A percentile compares a stretch with the other conserved stretches of the same genome.
These are phyloP conservation scores for Thinocorus orbignyianus DNA, from an alignment of 2,113 vertebrate genomes.

Conservation along the genomic window DNA sequence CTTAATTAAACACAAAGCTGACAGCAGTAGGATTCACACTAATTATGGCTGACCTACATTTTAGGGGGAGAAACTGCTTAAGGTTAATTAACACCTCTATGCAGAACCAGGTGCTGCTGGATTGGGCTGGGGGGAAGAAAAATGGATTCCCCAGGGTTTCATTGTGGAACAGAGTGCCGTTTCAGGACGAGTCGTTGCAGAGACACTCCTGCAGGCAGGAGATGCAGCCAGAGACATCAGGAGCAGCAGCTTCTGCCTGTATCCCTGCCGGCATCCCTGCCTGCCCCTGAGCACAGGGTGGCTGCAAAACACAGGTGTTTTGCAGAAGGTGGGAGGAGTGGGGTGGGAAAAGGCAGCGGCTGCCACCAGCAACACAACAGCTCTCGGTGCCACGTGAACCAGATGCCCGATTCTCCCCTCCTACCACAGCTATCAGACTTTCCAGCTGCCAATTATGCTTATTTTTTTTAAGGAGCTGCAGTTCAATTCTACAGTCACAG, in stretches of 20 bases:
- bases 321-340: not conserved
- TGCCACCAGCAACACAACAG: not conserved
- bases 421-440: rapidly evolving
- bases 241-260: not conserved
- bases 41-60: slow-evolving; percentile 50
- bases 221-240: not conserved
- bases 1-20: slow-evolving; percentile 11
- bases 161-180: not conserved
- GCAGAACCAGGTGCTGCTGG: not conserved
- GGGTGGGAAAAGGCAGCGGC: not conserved
- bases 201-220: not conserved
- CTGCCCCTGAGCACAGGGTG: not conserved
- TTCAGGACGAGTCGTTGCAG: not conserved
- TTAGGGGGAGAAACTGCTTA: not conserved
- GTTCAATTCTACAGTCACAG: not conserved
- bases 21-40: slow-evolving; percentile 2
- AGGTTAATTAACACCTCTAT: not conserved
- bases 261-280: not conserved
- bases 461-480: not conserved
- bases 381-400: not conserved
- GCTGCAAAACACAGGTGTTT: rapidly evolving
- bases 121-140: not conserved
- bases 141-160: not conserved
- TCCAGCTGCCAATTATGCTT: not conserved
- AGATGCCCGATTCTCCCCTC: not conserved